Evolutionary conservation across 2,113 vertebrate genomes (phyloP).

Genomic region (Phycodurus eques): DNA sequence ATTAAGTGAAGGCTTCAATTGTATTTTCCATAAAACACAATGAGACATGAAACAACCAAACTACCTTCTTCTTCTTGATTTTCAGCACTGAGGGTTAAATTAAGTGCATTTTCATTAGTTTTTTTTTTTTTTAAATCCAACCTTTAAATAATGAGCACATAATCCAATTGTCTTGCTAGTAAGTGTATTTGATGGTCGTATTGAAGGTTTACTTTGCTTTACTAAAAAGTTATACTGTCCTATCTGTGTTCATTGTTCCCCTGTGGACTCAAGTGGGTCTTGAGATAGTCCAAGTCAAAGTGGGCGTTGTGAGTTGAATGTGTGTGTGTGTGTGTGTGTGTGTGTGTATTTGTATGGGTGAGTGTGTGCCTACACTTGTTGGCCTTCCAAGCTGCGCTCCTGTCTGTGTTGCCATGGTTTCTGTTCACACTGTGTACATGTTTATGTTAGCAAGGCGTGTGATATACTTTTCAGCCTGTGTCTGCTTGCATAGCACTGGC

Average conservation of each 20-base stretch:
- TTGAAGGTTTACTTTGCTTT: neutral
- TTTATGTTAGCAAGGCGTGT: conserved; percentile 38
- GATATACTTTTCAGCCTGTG: conserved; percentile 21
- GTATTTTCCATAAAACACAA: neutral
- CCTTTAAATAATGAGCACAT: neutral
- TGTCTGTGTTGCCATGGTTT: conserved; percentile 52
- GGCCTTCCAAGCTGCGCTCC: conserved; percentile 16
- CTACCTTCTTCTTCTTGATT: neutral
- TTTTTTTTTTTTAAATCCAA: too few relatives aligned
- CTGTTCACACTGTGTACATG: conserved; percentile 59
- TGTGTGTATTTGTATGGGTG: neutral
- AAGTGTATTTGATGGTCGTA: neutral
- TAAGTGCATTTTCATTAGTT: too few relatives aligned
- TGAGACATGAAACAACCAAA: neutral
- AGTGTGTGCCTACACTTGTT: neutral
- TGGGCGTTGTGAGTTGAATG: conserved; percentile 4
- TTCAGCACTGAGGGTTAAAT: neutral
- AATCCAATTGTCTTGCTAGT: neutral
- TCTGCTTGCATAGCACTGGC: conserved; percentile 8
- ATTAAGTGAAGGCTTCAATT: neutral
- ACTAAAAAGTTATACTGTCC: neutral
- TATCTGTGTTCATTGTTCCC: conserved; percentile 1
- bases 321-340: conserved; percentile 1
- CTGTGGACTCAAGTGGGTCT: conserved; percentile 5
- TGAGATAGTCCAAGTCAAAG: conserved; percentile 24